These are phyloP conservation scores for Phainopepla nitens DNA, from an alignment of 2,113 vertebrate genomes.

Conservation along the genomic window DNA sequence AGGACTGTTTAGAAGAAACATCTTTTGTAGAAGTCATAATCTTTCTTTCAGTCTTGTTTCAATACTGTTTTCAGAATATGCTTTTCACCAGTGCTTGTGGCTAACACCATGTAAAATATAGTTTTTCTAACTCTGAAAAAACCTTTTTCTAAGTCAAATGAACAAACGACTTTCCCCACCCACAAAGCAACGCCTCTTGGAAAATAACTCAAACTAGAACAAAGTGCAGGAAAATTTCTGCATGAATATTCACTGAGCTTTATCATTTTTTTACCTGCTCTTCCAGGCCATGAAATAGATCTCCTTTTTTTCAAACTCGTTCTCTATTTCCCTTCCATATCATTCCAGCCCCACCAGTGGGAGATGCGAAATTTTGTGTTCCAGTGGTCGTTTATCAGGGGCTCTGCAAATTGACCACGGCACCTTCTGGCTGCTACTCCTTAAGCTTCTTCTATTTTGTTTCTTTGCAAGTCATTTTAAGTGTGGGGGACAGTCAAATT, in stretches of 20 bases:
- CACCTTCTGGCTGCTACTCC: neutral
- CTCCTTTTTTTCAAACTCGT: neutral
- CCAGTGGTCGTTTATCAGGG: neutral
- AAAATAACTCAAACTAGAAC: constrained; percentile 48
- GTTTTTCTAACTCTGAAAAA: neutral
- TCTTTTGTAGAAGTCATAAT: neutral
- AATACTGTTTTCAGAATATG: neutral
- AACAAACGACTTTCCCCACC: neutral
- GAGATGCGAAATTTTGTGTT: neutral
- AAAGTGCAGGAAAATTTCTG: neutral
- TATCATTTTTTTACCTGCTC: neutral
- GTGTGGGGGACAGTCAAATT: neutral
- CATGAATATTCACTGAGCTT: neutral
- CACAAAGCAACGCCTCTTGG: neutral
- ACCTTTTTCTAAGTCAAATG: neutral
- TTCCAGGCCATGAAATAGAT: neutral
- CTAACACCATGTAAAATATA: neutral
- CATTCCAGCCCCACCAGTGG: neutral
- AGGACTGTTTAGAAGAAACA: neutral
- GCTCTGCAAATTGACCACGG: neutral
- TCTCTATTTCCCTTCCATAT: neutral
- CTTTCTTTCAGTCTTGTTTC: neutral
- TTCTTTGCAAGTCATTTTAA: neutral
- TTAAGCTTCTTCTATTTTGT: neutral
- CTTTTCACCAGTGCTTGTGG: neutral